Evolutionary conservation across 2,888 invertebrate genomes (phyloP).

Genomic region (Sialis lutaria): DNA sequence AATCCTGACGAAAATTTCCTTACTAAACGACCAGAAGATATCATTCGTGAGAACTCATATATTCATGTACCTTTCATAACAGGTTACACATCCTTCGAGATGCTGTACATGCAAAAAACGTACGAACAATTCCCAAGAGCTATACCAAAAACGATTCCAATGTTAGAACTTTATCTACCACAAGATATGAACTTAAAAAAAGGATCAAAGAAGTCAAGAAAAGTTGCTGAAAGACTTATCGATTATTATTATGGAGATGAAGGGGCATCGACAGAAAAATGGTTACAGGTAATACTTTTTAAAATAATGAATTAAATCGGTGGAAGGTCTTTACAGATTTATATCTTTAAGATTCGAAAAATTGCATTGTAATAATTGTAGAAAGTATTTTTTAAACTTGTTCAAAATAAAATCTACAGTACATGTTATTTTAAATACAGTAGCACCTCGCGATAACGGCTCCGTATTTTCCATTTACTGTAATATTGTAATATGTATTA

Average conservation of each 20-base stretch:
- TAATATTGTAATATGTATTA: no score
- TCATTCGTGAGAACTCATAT: neutral
- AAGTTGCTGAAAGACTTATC: neutral
- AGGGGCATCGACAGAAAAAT: neutral
- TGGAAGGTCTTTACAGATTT: no score
- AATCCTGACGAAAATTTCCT: neutral
- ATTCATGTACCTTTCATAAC: neutral
- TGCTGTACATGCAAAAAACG: neutral
- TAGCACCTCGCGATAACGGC: no score
- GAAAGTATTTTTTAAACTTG: no score
- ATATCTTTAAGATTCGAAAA: no score
- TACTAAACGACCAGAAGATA: neutral
- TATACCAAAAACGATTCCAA: neutral
- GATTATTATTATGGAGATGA: constrained; percentile 3
- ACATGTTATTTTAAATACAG: no score
- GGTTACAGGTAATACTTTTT: neutral
- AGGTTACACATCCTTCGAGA: constrained; percentile 1
- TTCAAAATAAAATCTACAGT: no score
- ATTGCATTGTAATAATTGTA: no score
- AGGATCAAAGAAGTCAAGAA: neutral
- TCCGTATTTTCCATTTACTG: no score
- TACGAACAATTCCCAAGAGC: neutral
- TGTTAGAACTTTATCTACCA: neutral
- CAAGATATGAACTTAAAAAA: neutral
- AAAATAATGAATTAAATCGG: no score